Conservation (phyloP, 1,140 invertebrate species). For the Monomorium pharaonis region DNA sequence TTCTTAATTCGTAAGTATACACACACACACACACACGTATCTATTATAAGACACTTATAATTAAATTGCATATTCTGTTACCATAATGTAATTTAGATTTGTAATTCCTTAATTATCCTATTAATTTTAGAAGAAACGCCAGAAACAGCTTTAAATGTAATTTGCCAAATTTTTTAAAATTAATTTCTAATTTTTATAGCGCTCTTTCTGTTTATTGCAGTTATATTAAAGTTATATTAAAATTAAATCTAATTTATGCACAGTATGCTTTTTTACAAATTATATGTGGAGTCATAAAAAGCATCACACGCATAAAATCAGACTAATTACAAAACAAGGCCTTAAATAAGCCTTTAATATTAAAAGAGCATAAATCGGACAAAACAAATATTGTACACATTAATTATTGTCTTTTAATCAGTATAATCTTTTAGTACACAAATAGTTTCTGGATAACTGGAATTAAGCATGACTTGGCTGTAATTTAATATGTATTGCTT, state of each 20-base stretch:
- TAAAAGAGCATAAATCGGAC: background rate
- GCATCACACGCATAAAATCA: background rate
- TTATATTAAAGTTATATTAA: background rate
- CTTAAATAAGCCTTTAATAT: background rate
- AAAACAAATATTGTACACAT: background rate
- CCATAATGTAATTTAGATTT: background rate
- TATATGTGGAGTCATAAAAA: background rate
- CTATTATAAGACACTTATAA: slow-evolving; percentile 38
- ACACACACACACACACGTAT: background rate
- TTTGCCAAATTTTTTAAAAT: background rate
- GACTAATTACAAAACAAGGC: background rate
- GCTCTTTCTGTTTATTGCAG: background rate
- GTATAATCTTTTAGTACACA: background rate
- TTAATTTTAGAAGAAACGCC: background rate
- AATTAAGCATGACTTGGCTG: slow-evolving; percentile 18
- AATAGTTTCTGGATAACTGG: slow-evolving; percentile 1
- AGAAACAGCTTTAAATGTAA: background rate
- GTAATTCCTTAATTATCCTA: background rate
- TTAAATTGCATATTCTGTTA: slow-evolving; percentile 25
- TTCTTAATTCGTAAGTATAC: slow-evolving; percentile 68
- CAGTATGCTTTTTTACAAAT: background rate
- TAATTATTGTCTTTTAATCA: slow-evolving; percentile 29
- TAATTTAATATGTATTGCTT: slow-evolving; percentile 27
- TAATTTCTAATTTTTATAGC: slow-evolving; percentile 22
- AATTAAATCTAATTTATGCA: background rate